These are phyloP conservation scores for Xestia xanthographa DNA, from an alignment of 2,888 invertebrate genomes.

Conservation along the genomic window DNA sequence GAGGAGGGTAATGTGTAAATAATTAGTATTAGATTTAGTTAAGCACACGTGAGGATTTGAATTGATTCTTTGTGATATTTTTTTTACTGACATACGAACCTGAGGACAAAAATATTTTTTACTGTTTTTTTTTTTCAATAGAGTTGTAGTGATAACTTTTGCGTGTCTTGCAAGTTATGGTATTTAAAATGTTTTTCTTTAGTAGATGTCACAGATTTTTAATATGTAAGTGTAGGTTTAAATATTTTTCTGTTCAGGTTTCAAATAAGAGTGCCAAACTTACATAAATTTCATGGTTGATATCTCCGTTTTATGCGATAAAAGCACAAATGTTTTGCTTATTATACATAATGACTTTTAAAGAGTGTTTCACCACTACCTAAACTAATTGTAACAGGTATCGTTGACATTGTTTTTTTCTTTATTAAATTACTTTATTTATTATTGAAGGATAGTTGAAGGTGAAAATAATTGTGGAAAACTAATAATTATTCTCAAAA, in stretches of 20 bases:
- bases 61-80: constrained; percentile 79
- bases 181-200: constrained; percentile 14
- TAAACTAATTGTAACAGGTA: neutral
- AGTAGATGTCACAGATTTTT: constrained; percentile 25
- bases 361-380: constrained; percentile 52
- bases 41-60: constrained; percentile 88
- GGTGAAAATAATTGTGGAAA: neutral
- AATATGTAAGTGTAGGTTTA: constrained; percentile 10
- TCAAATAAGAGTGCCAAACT: constrained; percentile 65
- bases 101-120: constrained; percentile 59
- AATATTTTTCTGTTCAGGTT: constrained; percentile 67
- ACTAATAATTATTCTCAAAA: neutral
- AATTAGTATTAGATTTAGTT: constrained; percentile 75
- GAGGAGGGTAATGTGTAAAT: constrained; percentile 85
- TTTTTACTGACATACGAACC: constrained; percentile 64
- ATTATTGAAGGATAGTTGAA: too few relatives aligned
- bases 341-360: constrained; percentile 25
- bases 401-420: neutral
- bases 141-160: constrained; percentile 35
- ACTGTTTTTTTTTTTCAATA: constrained; percentile 9
- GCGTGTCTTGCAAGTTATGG: constrained; percentile 35
- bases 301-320: constrained; percentile 40
- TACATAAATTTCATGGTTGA: constrained; percentile 36
- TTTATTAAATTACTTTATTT: neutral
- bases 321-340: constrained; percentile 58